phyloP scores from a whole-genome alignment of 1,140 invertebrate genomes.

The Leptinotarsa undecemlineata region DNA sequence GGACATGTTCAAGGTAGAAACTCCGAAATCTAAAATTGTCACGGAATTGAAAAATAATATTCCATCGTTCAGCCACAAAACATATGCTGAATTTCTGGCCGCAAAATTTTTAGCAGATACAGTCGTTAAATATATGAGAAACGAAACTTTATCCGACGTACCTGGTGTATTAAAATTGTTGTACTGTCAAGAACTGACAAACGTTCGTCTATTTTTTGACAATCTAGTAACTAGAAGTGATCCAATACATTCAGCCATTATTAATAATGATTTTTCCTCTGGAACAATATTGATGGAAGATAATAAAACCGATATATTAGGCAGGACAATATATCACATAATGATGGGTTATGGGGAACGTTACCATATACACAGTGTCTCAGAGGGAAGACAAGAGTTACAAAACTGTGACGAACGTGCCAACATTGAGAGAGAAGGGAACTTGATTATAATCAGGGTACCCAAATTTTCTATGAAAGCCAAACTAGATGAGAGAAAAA shows the following conservation, averaged over 20 bases:
- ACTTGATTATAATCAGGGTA: neutral
- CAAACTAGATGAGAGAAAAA: neutral
- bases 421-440: neutral
- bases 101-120: neutral
- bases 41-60: neutral
- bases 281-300: neutral
- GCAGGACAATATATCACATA: neutral
- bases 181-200: neutral
- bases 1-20: neutral
- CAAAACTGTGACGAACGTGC: neutral
- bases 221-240: neutral
- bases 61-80: slow-evolving; percentile 19
- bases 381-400: neutral
- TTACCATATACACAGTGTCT: neutral
- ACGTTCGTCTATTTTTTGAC: slow-evolving; percentile 10
- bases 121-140: neutral
- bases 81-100: slow-evolving; percentile 16
- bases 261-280: neutral
- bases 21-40: neutral
- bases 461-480: neutral
- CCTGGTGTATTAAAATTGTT: neutral
- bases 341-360: neutral
- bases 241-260: slow-evolving; percentile 1
- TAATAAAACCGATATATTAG: neutral
- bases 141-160: neutral